phyloP scores from a whole-genome alignment of 92 coral and sea anemone genomes.

The Actinernus sp. region DNA sequence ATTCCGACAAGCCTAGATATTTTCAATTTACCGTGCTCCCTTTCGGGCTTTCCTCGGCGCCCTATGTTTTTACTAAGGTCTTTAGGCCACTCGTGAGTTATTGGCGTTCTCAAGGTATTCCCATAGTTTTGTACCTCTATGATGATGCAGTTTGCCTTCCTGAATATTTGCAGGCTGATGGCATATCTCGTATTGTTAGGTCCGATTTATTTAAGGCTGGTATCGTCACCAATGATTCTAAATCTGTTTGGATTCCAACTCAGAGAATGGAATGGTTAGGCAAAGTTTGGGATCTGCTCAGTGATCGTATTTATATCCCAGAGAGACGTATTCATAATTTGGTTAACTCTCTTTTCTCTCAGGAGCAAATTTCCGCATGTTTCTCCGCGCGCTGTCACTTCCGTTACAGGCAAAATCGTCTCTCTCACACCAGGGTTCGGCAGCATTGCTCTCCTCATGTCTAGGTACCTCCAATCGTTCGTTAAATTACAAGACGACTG shows the following conservation, averaged over 20 bases:
- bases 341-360: constrained; percentile 9
- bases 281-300: constrained; percentile 14
- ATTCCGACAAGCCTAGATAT: constrained; percentile 12
- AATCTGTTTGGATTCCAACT: constrained; percentile 19
- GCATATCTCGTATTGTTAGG: constrained; percentile 3
- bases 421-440: constrained; percentile 9
- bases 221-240: constrained; percentile 7
- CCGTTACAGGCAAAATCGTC: constrained; percentile 19
- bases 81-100: constrained; percentile 18
- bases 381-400: constrained; percentile 23
- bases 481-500: constrained; percentile 11
- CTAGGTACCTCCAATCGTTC: constrained; percentile 21
- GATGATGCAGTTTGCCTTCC: constrained; percentile 29
- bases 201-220: constrained; percentile 13
- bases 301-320: constrained; percentile 14
- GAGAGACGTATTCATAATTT: background rate
- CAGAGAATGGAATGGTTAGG: constrained; percentile 32
- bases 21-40: constrained; percentile 13
- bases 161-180: background rate
- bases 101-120: constrained; percentile 39
- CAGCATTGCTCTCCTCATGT: constrained; percentile 23
- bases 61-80: constrained; percentile 14
- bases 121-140: constrained; percentile 22
- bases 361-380: constrained; percentile 7
- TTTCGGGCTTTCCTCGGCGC: constrained; percentile 31